Evolutionary conservation across 2,888 invertebrate species (phyloP), one percentile per base, ranked within the genome.

Genomic region (Sipunculus nudus): DNA sequence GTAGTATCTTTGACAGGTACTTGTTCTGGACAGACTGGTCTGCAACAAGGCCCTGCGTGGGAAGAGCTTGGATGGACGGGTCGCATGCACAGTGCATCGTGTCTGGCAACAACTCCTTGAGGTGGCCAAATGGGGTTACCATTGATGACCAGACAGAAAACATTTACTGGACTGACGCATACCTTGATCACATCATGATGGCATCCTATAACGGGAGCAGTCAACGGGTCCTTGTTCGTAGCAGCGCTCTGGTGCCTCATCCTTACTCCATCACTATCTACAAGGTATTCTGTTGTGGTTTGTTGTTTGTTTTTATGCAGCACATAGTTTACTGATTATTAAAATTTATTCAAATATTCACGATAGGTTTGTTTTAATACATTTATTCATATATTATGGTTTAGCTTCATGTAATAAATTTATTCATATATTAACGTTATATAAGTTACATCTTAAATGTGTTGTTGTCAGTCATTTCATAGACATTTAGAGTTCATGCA

Each of bases 11-110:
- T 63, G 70, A 3, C 64, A 86, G 87, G n/a, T 85, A 80, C 65
- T 85, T 91, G 81, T 94, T 92, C 80, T 93, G 93, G 92, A 92
- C 93, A 0, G 94, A 95, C 78, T 94, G 93, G 93, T 91, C 92
- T 3, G 86, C 88, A 2, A 88, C 88, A 2, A 88, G 88, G 67
- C 92, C 94, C 0, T 89, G 91, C 0, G 89, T 95, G 6, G 91
- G 90, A 6, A 86, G 92, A 53, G 90, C 93, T 0, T 89, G 91
- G 77, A 86, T 94, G 64, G 93, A 94, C 78, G 94, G 94, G 0
- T 86, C 86, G 0, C 87, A 91, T 63, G 70, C 87, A 86, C 64
- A 80, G 23, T 55, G 57, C 3, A 67, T 77, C n/a, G 55, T 83
- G 13, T 67, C 74, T 46, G 75, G 76, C 35, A 87, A 87, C 59